phyloP scores from a whole-genome alignment of 35 echinoderm and acorn worm species.

The Ptychodera flava region DNA sequence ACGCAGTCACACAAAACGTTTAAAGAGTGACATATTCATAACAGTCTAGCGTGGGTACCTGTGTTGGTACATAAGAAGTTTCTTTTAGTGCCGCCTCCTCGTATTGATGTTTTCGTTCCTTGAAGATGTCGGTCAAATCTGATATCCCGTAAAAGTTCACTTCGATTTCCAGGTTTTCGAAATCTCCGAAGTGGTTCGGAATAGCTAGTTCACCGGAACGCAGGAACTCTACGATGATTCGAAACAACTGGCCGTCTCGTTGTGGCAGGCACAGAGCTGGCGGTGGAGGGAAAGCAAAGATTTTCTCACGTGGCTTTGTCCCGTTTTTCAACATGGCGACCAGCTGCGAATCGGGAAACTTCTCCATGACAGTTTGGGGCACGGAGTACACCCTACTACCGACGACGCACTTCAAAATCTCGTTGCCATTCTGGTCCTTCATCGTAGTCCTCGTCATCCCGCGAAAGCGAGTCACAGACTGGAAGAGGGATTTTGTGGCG shows the following conservation, averaged over 20 bases:
- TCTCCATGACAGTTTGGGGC: background rate
- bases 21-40: background rate
- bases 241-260: background rate
- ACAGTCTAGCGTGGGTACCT: background rate
- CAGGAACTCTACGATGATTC: background rate
- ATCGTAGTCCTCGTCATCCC: background rate
- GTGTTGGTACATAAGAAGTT: background rate
- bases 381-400: background rate
- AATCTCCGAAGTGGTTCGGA: background rate
- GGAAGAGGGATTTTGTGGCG: too few relatives aligned
- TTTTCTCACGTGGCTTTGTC: background rate
- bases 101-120: background rate
- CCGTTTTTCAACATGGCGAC: background rate
- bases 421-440: background rate
- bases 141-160: background rate
- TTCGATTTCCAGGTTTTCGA: background rate
- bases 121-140: background rate
- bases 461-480: too few relatives aligned
- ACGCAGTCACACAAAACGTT: too few relatives aligned
- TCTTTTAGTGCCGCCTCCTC: background rate
- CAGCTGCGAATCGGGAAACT: background rate
- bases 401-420: background rate
- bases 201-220: background rate
- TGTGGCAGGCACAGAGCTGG: background rate
- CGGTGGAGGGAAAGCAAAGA: background rate